Conservation (phyloP, 1,140 invertebrate species). For the Drosophila subpulchrella region DNA sequence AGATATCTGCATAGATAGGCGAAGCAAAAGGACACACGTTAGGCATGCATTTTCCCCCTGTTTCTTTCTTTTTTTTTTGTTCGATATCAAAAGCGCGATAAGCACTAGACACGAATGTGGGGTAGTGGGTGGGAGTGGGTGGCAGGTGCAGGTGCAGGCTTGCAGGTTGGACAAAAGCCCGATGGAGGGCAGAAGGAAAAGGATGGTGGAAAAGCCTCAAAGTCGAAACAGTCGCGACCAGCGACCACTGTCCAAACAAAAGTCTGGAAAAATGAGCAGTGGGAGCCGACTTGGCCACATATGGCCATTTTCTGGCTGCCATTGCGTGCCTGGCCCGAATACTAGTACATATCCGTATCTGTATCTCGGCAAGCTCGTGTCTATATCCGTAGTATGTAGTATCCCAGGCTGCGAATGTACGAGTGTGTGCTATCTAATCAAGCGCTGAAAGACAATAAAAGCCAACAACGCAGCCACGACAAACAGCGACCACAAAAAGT, state of each 20-base stretch:
- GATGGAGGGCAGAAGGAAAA: constrained; percentile 15
- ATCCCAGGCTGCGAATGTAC: constrained; percentile 9
- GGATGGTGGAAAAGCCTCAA: constrained; percentile 54
- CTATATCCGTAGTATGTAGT: constrained; percentile 8
- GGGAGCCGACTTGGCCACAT: constrained; percentile 76
- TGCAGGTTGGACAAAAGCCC: constrained; percentile 49
- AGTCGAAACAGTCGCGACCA: constrained; percentile 43
- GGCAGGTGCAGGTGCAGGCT: constrained; percentile 46
- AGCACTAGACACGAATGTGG: constrained; percentile 72
- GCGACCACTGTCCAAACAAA: constrained; percentile 57
- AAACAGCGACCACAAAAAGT: constrained; percentile 80
- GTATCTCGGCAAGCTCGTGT: constrained; percentile 21
- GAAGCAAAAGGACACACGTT: constrained; percentile 61
- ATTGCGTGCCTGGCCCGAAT: constrained; percentile 50
- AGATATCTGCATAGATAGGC: constrained; percentile 81
- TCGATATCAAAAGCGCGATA: constrained; percentile 80
- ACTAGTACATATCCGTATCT: constrained; percentile 27
- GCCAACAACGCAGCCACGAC: constrained; percentile 74
- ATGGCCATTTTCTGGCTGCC: constrained; percentile 74
- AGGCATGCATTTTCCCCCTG: constrained; percentile 48
- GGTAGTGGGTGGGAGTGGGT: constrained; percentile 10
- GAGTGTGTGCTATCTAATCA: constrained; percentile 69
- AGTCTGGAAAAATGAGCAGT: constrained; percentile 38
- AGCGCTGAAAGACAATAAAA: constrained; percentile 82
- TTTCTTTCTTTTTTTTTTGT: constrained; percentile 27